These are phyloP conservation scores for Hymenopus coronatus DNA, from an alignment of 2,888 invertebrate species.

Conservation along the genomic window DNA sequence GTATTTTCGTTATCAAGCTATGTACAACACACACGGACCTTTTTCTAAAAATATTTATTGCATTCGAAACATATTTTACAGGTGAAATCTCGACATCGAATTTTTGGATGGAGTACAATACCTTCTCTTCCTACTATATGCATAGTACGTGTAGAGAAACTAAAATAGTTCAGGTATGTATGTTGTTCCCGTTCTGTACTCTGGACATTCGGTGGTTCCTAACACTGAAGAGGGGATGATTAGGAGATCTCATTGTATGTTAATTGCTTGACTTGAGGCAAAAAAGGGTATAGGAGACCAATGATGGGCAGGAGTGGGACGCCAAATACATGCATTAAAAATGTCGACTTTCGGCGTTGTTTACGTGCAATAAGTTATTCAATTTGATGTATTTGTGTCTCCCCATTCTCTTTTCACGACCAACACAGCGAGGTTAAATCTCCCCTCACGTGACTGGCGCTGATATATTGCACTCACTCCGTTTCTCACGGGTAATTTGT, in stretches of 20 bases:
- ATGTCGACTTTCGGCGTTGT: background rate
- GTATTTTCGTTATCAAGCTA: too few relatives aligned
- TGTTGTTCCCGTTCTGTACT: too few relatives aligned
- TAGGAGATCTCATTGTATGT: background rate
- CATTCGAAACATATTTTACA: too few relatives aligned
- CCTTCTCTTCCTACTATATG: too few relatives aligned
- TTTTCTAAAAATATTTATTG: too few relatives aligned
- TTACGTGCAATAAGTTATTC: background rate
- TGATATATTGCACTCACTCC: conserved; percentile 3
- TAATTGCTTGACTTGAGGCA: background rate
- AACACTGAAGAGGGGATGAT: background rate
- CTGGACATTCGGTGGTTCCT: background rate
- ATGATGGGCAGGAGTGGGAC: background rate
- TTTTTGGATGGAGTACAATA: too few relatives aligned
- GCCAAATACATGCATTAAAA: background rate
- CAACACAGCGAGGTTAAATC: background rate
- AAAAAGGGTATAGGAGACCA: background rate
- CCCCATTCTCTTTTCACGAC: background rate
- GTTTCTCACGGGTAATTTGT: conserved; percentile 9
- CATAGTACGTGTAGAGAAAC: too few relatives aligned
- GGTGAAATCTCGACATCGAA: too few relatives aligned
- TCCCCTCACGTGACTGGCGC: background rate
- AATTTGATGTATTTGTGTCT: background rate
- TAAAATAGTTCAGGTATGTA: too few relatives aligned
- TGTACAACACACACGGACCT: too few relatives aligned